Percentiles rank a stretch among this genome's conserved stretches.
Conservation (phyloP, 2,797 vertebrate genomes). For the Muscicapa striata region DNA sequence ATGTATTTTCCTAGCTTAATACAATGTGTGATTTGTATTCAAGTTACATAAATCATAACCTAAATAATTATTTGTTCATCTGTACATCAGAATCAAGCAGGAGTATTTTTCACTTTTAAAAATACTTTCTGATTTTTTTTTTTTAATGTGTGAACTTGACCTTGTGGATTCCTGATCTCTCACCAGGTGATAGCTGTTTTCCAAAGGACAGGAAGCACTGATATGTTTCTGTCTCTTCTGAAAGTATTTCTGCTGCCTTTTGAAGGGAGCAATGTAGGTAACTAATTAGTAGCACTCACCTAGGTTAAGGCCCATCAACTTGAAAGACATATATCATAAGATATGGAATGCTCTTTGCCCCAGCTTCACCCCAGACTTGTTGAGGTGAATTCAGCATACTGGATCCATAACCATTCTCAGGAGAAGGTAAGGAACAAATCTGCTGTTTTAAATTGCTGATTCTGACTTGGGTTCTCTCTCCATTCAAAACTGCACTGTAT, state of each 20-base stretch:
- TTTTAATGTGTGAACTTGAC: neutral
- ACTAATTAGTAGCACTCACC: neutral
- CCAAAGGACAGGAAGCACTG: neutral
- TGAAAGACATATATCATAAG: accelerated
- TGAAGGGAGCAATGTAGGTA: neutral
- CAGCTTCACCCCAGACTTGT: neutral
- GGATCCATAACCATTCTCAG: neutral
- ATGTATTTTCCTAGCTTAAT: neutral
- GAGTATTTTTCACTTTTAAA: neutral
- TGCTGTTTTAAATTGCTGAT: neutral
- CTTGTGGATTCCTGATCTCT: neutral
- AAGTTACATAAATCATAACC: neutral
- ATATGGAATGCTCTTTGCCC: neutral
- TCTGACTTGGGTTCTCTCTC: neutral
- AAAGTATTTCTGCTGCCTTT: neutral
- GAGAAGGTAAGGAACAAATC: neutral
- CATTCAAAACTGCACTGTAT: neutral
- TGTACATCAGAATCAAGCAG: neutral
- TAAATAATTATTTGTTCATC: neutral
- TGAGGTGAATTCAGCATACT: neutral
- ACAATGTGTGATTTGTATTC: neutral
- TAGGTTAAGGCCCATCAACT: neutral
- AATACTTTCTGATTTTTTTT: neutral
- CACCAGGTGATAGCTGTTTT: neutral
- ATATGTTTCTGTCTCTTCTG: neutral